Evolutionary conservation across 2,113 vertebrate genomes (phyloP), one percentile per base, ranked within the genome.

Genomic region (Alligator mississippiensis): DNA sequence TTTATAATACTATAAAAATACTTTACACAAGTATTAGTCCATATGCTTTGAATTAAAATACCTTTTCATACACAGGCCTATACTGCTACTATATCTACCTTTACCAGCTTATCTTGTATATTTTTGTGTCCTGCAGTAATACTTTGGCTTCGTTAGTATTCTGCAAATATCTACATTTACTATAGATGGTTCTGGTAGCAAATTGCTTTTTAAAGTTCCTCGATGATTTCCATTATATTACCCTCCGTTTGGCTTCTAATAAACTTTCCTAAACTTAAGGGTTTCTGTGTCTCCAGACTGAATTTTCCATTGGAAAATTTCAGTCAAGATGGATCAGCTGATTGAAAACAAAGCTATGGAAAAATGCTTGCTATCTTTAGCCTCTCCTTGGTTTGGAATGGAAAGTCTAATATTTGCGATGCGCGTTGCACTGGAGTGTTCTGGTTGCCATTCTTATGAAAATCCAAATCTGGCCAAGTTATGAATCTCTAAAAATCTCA

Each of bases 81-180:
- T 75, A 19, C 60, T 91, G 68, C 60, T 89, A 0, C 57, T 84
- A 55, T 80, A 28, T 57, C 9, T 82, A 18, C 60, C 30, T 77
- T 77, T 58, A 54, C 17, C 16, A n/a, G 82, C 5, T 84, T 95
- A 34, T n/a, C 78, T 77, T 77, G 62, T 34, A 0, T 68, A n/a
- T 90, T 92, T 97, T 79, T 90, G 80, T 38, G 58, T 91, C 19
- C 68, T 93, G n/a, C 62, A 63, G 13, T 90, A 82, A 91, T 30
- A 62, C 1, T 74, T 68, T 93, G 54, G 91, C 88, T 94, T 18
- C 54, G 34, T 24, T 38, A 90, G 1, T n/a, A 27, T 79, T 93
- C 57, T 66, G 68, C 91, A 7, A 55, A 57, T 62, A 72, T 17
- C 66, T 21, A 4, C 34, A 11, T 89, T 82, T 70, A 82, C 59